phyloP scores from a whole-genome alignment of 2,797 vertebrate species.

The Rhabdomys pumilio region DNA sequence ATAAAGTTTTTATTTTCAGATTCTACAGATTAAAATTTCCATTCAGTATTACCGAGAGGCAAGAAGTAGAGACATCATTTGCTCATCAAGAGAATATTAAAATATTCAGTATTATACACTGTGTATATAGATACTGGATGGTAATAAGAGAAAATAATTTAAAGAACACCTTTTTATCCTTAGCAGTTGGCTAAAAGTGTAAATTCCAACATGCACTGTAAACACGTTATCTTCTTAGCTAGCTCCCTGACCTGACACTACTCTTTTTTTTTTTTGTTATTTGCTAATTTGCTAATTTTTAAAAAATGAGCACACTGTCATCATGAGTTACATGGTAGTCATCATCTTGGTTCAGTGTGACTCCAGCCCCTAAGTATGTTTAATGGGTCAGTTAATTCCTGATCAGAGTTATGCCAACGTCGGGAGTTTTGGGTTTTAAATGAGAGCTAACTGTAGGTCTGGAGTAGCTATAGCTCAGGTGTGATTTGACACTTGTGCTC shows the following conservation, averaged over 20 bases:
- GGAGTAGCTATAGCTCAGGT: not conserved
- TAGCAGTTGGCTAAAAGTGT: not conserved
- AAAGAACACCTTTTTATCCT: constrained; percentile 49
- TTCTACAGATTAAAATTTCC: constrained; percentile 73
- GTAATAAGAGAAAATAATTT: constrained; percentile 42
- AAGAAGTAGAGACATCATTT: constrained; percentile 60
- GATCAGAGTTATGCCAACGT: not conserved
- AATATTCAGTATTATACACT: not conserved
- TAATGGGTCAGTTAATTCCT: not conserved
- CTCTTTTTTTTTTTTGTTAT: not conserved
- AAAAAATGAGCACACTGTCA: not conserved
- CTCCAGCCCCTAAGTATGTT: not conserved
- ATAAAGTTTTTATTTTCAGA: constrained; percentile 65
- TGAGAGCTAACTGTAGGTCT: not conserved
- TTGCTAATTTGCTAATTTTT: constrained; percentile 17
- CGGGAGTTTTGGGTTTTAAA: not conserved
- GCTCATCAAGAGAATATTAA: constrained; percentile 62
- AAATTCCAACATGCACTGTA: not conserved
- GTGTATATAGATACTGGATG: not conserved
- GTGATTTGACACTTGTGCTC: not conserved
- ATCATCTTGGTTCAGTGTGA: not conserved
- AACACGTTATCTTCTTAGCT: not conserved
- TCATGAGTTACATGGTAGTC: not conserved
- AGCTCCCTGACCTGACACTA: not conserved
- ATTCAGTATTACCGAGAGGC: constrained; percentile 72